Base-by-base conservation (phyloP, 1,140 invertebrate species). In the Lepidurus packardi region DNA sequence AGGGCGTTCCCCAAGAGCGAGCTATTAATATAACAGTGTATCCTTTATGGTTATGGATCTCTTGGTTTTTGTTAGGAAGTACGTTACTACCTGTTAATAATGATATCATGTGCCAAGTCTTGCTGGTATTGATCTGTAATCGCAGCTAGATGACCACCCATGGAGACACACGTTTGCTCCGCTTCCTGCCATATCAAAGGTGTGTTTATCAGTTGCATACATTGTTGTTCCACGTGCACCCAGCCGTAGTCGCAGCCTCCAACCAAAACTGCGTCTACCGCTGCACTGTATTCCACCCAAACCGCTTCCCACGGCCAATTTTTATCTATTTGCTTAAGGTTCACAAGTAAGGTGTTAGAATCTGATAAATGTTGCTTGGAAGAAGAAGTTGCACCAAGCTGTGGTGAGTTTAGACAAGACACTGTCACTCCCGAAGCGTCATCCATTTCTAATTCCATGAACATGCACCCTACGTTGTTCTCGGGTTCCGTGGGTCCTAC, bases 101-200 rank as follows among this genome's bases (percentile, higher is more conserved):
- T 42, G 24, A 77, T 45, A 45, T 77, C 47, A 16, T 77, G 34
- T 9, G 47, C 47, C 24, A 77, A 41, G 44, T 77, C 75, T 45
- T 77, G 75, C 43, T 34, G 24, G 75, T 77, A 47, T 45, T 77
- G 75, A 44, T 77, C 75, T 10, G 43, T 77, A 45, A 77, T 77
- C 1, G 75, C 47, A 44, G 47, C 75, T 10, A 77, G 75, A 21
- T 77, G 75, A 45, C 75, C 75, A 11, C 75, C 75, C 16, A 9
- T 9, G 24, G 24, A 47, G 10, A 43, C 47, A 47, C 75, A 77
- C 4, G 24, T 44, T 43, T 41, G 43, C 4, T 77, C 75, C 11
- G 43, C 43, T 43, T 77, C 75, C n/a, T 24, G 9, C 75, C 75
- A 77, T 4, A 21, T 3, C 43, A 77, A 47, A 65, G 53, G 53